Conservation (phyloP, 2,797 vertebrate genomes). For the Pampus argenteus region DNA sequence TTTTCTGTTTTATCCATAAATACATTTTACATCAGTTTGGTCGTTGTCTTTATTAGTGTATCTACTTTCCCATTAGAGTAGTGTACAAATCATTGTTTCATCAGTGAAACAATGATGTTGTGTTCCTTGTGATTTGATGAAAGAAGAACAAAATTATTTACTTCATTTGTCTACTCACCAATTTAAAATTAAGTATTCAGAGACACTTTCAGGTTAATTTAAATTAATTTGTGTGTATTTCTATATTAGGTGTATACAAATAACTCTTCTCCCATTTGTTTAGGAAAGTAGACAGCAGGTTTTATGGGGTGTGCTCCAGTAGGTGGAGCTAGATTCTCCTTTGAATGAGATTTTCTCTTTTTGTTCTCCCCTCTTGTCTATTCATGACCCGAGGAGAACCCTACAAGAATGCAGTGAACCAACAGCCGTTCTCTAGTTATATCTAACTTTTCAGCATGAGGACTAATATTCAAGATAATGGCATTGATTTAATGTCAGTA, state of each 20-base stretch:
- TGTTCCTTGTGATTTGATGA: not conserved
- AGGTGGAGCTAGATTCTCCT: constrained; percentile 61
- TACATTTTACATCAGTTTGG: not conserved
- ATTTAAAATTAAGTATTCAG: not conserved
- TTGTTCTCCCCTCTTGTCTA: fast-evolving
- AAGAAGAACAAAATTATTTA: too few relatives aligned
- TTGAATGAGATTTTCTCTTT: not conserved
- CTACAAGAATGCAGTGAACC: not conserved
- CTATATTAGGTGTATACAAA: not conserved
- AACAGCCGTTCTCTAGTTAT: not conserved
- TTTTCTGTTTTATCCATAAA: not conserved
- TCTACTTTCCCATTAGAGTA: not conserved
- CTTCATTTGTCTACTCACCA: too few relatives aligned
- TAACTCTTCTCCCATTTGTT: not conserved
- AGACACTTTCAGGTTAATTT: not conserved
- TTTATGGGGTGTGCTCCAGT: constrained; percentile 27
- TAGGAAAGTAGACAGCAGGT: not conserved
- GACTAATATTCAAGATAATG: too few relatives aligned
- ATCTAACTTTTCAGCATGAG: not conserved
- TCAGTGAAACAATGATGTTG: not conserved
- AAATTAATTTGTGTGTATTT: not conserved
- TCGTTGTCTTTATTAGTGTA: not conserved
- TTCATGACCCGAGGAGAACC: constrained; percentile 5
- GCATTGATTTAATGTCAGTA: not conserved
- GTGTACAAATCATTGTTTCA: not conserved